Percentiles rank a stretch among this genome's conserved stretches.
Conservation (phyloP, 1,140 invertebrate genomes). For the Whitmania pigra region DNA sequence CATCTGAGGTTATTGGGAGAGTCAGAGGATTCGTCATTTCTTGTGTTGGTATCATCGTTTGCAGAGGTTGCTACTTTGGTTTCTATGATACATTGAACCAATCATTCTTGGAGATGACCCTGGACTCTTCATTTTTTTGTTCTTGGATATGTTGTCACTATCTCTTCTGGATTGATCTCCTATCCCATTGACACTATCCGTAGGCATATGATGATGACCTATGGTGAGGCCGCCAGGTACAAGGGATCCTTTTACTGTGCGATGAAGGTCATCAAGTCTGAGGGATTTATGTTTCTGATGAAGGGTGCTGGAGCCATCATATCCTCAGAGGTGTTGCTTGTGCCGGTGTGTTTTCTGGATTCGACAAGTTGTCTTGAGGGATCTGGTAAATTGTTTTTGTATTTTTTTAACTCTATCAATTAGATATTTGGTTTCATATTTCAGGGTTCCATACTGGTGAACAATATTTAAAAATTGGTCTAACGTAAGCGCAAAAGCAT, state of each 20-base stretch:
- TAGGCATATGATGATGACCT: conserved; percentile 71
- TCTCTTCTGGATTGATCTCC: conserved; percentile 70
- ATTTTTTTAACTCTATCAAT: too few species aligned
- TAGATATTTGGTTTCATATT: too few species aligned
- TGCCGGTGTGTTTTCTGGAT: conserved; percentile 47
- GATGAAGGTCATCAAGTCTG: conserved; percentile 45
- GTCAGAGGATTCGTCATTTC: conserved; percentile 83
- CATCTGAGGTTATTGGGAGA: too few species aligned
- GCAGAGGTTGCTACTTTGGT: conserved; percentile 79
- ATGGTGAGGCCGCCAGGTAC: conserved; percentile 49
- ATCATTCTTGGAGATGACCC: conserved; percentile 66
- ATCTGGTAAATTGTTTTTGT: too few species aligned
- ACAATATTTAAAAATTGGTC: too few species aligned
- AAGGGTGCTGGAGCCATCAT: conserved; percentile 49
- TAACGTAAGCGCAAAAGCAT: too few species aligned
- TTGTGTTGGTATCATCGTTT: conserved; percentile 47
- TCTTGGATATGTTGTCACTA: conserved; percentile 68
- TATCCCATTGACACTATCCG: conserved; percentile 89
- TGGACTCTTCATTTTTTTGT: conserved; percentile 69
- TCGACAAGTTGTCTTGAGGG: conserved; percentile 49
- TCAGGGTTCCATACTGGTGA: too few species aligned
- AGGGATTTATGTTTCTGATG: conserved; percentile 49
- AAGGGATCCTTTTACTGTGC: conserved; percentile 48
- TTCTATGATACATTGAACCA: conserved; percentile 80
- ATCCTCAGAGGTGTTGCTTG: conserved; percentile 46